These are phyloP conservation scores for Aromia moschata DNA, from an alignment of 2,888 invertebrate genomes.

Conservation along the genomic window DNA sequence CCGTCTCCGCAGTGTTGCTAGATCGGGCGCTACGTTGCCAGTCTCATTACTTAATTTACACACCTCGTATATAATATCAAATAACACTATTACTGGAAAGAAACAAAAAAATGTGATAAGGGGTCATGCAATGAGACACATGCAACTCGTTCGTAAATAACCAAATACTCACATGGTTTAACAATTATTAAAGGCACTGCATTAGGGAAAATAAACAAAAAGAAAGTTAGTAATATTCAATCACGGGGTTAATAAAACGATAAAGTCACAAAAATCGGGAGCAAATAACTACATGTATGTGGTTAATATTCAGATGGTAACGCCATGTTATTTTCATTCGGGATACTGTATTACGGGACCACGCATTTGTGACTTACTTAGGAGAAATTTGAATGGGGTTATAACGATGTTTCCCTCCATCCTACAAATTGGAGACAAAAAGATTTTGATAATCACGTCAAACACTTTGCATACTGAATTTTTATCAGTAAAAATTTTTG, in stretches of 20 bases:
- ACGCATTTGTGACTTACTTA: slow-evolving; percentile 33
- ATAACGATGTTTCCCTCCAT: slow-evolving; percentile 55
- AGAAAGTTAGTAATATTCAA: slow-evolving; percentile 40
- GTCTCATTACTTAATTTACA: too few species aligned
- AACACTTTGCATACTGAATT: too few species aligned
- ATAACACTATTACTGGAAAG: too few species aligned
- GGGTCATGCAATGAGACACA: slow-evolving; percentile 10
- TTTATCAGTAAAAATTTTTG: too few species aligned
- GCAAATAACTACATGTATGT: neutral
- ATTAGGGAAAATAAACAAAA: slow-evolving; percentile 50
- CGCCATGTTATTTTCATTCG: slow-evolving; percentile 6
- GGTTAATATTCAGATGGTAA: slow-evolving; percentile 15
- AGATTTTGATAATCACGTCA: too few species aligned
- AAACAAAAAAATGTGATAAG: slow-evolving; percentile 7
- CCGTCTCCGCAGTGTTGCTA: too few species aligned
- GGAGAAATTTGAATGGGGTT: slow-evolving; percentile 31
- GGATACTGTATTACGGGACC: slow-evolving; percentile 17
- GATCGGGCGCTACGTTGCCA: too few species aligned
- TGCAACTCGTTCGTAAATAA: slow-evolving; percentile 14
- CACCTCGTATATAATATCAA: too few species aligned
- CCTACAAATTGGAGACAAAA: slow-evolving; percentile 46
- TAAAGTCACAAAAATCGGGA: slow-evolving; percentile 4
- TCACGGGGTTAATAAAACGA: slow-evolving; percentile 6
- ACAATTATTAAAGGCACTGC: slow-evolving; percentile 70
- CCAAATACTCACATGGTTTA: slow-evolving; percentile 63